Evolutionary conservation across 2,113 vertebrate genomes (phyloP), one percentile per base, ranked within the genome.

Genomic region (Sardina pilchardus): DNA sequence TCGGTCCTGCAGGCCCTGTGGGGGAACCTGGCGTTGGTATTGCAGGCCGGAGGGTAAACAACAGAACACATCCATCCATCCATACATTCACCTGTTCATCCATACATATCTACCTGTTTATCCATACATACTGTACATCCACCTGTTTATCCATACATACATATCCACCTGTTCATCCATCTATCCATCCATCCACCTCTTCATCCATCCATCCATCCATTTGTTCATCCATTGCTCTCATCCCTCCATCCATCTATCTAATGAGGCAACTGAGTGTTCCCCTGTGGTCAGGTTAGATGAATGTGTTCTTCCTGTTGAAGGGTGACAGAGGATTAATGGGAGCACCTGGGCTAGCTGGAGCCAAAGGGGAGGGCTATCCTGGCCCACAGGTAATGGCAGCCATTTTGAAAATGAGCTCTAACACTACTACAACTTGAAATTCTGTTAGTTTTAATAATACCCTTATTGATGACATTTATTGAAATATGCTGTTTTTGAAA

Each of bases 11-110:
- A 75, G 96, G 97, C 85, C 90, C 89, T 63, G 45, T 88, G 63
- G 97, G 97, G 71, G 94, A 95, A 84, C 84, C 93, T 10, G 96
- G 96, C 84, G 78, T 42, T 7, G 95, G 93, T 1, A 75, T 93
- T 26, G 16, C 86, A 82, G 97, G 96, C 87, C 91, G 91, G n/a
- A 97, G 96, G 94, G 97, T 97, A 84, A 94, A 93, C 50, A 30
- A 9, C 1, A 36, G 12, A 78, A 10, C 10, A 39, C 30, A 9
- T 17, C 71, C 71, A 36, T 30, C 26, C 1, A 9, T 75, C 0
- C 3, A 36, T 34, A 30, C 21, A 12, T 75, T 2, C 30, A 16
- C 24, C 59, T 4, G 5, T 63, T 1, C 59, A 47, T 47, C 45
- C 45, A 47, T 47, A 1, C 45, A 47, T 47, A 5, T 45, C 44